Evolutionary conservation across 2,888 invertebrate genomes (phyloP).

Genomic region (Dolomedes plantarius): DNA sequence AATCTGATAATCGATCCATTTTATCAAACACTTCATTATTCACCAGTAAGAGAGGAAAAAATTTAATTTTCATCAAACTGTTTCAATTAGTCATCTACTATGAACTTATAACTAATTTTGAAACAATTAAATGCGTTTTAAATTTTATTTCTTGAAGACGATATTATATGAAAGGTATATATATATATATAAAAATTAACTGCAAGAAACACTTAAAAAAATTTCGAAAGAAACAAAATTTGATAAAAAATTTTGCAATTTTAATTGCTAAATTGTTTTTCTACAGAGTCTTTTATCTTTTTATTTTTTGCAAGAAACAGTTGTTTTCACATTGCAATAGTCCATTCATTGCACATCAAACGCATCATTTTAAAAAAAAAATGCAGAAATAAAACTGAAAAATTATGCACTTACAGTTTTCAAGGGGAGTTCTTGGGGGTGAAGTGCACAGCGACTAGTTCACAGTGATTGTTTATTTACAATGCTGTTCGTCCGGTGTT

Average conservation of each 20-base stretch:
- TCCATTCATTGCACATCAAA: conserved; percentile 60
- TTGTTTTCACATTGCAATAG: conserved; percentile 29
- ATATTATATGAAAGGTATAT: too few relatives aligned
- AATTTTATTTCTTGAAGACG: too few relatives aligned
- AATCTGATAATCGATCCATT: too few relatives aligned
- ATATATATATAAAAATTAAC: too few relatives aligned
- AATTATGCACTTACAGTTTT: conserved; percentile 61
- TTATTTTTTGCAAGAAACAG: neutral
- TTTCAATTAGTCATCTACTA: too few relatives aligned
- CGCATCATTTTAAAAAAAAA: neutral
- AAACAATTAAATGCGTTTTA: too few relatives aligned
- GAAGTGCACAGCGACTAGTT: conserved; percentile 52
- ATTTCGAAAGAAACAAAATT: neutral
- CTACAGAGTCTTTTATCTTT: conserved; percentile 51
- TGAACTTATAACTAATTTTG: too few relatives aligned
- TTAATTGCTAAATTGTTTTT: conserved; percentile 50
- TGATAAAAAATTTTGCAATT: conserved; percentile 39
- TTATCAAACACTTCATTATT: too few relatives aligned
- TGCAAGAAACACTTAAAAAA: neutral
- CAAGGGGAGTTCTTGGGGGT: conserved; percentile 2
- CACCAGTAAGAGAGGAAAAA: too few relatives aligned
- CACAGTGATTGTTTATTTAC: conserved; percentile 10
- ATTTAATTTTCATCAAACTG: too few relatives aligned
- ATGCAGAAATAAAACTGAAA: conserved; percentile 26
- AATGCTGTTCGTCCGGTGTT: neutral